Base-by-base conservation (phyloP, 2,888 invertebrate genomes). In the Tetragnatha montana region DNA sequence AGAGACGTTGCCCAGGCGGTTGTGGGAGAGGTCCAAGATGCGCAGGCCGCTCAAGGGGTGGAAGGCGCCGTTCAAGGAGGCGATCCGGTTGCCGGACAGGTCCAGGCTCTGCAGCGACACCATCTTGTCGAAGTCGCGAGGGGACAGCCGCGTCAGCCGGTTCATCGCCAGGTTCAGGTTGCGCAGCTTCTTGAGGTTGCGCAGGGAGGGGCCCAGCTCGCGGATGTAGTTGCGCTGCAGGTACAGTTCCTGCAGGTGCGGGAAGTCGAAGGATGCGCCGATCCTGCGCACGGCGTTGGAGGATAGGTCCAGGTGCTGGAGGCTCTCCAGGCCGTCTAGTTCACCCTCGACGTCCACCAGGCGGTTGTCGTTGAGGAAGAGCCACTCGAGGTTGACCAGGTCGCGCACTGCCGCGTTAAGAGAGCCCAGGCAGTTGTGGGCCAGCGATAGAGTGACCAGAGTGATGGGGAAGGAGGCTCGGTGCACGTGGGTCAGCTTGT, bases 381-480 rank as follows among this genome's bases (percentile, higher is more conserved):
- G 51, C 84, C 84, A 87, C 22, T 89, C 89, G 10, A 91, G 49
- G n/a, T 83, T 81, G n/a, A 74, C 35, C 12, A 91, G 80, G 19
- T 84, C 71, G 22, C 80, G 73, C 14, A 91, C 49, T 12, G 91
- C 70, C 14, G 78, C 79, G 78, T 87, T 87, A 22, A 91, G 51
- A 8, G 82, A 49, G 8, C 69, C 47, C 6, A 91, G 21, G 6
- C 70, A 82, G 4, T 96, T 96, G 93, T 96, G 95, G 89, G 96
- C 96, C 91, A 96, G 93, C 93, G 96, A 96, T 76, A 96, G 94
- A 78, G 96, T 95, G 92, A 96, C 95, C 74, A 96, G 93, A 91
- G 95, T 95, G n/a, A 95, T 93, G 12, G 96, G 96, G 19, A 96
- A 93, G 91, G 95, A 95, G 89, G 95, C 95, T 86, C 95, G 94